Percentiles rank a stretch among this genome's conserved stretches.
Conservation (phyloP, 2,797 vertebrate species). For the Kryptolebias ocellatus region DNA sequence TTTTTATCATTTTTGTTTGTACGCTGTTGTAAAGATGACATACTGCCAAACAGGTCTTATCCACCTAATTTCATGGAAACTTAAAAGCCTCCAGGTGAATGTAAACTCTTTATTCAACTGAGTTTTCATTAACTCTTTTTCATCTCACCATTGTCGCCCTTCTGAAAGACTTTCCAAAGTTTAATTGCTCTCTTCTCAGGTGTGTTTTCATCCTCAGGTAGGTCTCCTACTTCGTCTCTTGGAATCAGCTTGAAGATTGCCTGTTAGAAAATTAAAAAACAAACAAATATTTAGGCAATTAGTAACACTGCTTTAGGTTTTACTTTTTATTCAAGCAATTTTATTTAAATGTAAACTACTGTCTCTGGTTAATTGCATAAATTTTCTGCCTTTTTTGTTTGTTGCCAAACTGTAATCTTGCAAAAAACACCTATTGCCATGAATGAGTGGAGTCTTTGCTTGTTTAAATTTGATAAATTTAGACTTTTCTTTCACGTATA, state of each 20-base stretch:
- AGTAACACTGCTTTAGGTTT: background rate
- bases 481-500: too few species aligned
- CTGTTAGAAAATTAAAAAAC: slow-evolving; percentile 59
- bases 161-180: slow-evolving; percentile 87
- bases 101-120: background rate
- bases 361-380: background rate
- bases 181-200: slow-evolving; percentile 88
- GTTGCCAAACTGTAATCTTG: too few species aligned
- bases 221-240: slow-evolving; percentile 71
- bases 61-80: background rate
- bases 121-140: background rate
- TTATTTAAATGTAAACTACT: too few species aligned
- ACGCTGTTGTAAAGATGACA: too few species aligned
- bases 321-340: background rate
- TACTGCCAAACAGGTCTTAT: too few species aligned
- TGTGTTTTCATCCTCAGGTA: slow-evolving; percentile 86
- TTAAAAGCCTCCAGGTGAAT: too few species aligned
- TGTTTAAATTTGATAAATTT: too few species aligned
- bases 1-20: too few species aligned
- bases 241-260: slow-evolving; percentile 91
- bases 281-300: background rate
- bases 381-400: too few species aligned
- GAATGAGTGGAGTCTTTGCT: too few species aligned
- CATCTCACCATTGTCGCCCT: slow-evolving; percentile 83
- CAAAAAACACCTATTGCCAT: too few species aligned